A percentile compares a stretch with the other conserved stretches of the same genome.
These are phyloP conservation scores for Garrulus glandarius DNA, from an alignment of 2,797 vertebrate genomes.

Conservation along the genomic window DNA sequence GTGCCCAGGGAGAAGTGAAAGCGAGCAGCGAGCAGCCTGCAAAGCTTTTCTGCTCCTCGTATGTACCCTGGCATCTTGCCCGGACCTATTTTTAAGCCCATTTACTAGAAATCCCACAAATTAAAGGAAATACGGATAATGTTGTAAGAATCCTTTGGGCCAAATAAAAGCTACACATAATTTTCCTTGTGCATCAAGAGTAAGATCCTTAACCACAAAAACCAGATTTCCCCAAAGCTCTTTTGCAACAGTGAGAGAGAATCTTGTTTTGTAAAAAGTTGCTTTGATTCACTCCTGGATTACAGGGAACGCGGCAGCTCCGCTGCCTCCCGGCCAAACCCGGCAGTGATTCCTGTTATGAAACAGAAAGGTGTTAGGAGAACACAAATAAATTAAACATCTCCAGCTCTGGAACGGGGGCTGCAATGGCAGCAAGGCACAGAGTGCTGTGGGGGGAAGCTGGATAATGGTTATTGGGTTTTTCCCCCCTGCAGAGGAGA, in stretches of 20 bases:
- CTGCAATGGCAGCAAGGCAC: not conserved
- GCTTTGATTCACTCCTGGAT: conserved; percentile 45
- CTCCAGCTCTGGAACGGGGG: not conserved
- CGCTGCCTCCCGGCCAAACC: not conserved
- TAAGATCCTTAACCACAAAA: conserved; percentile 69
- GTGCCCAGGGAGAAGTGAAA: conserved; percentile 2
- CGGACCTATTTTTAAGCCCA: conserved; percentile 80
- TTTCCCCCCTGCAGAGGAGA: not conserved
- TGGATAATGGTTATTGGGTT: not conserved
- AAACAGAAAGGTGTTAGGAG: conserved; percentile 2
- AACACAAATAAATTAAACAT: not conserved
- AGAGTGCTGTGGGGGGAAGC: not conserved
- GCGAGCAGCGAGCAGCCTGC: conserved; percentile 6
- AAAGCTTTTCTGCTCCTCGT: conserved; percentile 45
- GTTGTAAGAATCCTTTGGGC: conserved; percentile 77
- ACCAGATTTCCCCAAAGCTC: conserved; percentile 68
- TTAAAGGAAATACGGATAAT: conserved; percentile 80
- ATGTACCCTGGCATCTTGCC: conserved; percentile 74
- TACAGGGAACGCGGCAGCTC: not conserved
- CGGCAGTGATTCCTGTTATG: not conserved
- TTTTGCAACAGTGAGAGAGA: conserved; percentile 59
- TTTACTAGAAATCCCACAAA: conserved; percentile 84
- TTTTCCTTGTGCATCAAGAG: conserved; percentile 45
- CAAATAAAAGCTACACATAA: conserved; percentile 67
- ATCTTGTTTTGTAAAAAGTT: conserved; percentile 61